These are phyloP conservation scores for Aeoliscus strigatus DNA, from an alignment of 2,797 vertebrate species.

Conservation along the genomic window DNA sequence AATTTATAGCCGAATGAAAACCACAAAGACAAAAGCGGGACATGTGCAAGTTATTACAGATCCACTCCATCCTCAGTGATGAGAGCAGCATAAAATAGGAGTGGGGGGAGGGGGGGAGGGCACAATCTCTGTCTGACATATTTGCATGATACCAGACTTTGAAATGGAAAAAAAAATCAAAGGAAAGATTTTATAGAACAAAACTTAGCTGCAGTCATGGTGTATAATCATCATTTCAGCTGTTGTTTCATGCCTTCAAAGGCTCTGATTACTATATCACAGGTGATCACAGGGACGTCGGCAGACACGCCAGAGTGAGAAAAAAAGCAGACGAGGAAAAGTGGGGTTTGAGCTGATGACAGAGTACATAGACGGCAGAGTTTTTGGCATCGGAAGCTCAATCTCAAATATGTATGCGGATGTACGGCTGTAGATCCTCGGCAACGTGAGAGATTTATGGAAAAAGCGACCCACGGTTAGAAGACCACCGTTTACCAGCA, in stretches of 20 bases:
- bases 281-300: constrained; percentile 63
- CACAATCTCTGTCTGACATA: constrained; percentile 69
- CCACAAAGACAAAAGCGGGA: constrained; percentile 77
- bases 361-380: constrained; percentile 69
- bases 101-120: constrained; percentile 38
- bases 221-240: constrained; percentile 66
- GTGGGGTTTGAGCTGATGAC: constrained; percentile 62
- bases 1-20: constrained; percentile 74
- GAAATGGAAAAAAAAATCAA: constrained; percentile 74
- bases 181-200: constrained; percentile 60
- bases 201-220: constrained; percentile 58
- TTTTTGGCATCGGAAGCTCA: constrained; percentile 63
- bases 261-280: constrained; percentile 48
- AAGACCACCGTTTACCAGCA: constrained; percentile 46
- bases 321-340: constrained; percentile 49
- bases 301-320: constrained; percentile 36
- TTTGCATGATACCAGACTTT: constrained; percentile 75
- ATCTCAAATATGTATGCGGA: constrained; percentile 65
- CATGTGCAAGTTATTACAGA: constrained; percentile 81
- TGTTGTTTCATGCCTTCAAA: constrained; percentile 60
- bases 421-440: constrained; percentile 65
- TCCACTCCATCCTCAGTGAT: constrained; percentile 71
- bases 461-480: constrained; percentile 42
- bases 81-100: constrained; percentile 71
- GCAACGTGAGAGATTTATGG: constrained; percentile 59